phyloP scores from a whole-genome alignment of 1,140 invertebrate genomes.

The Micrasema longulum region DNA sequence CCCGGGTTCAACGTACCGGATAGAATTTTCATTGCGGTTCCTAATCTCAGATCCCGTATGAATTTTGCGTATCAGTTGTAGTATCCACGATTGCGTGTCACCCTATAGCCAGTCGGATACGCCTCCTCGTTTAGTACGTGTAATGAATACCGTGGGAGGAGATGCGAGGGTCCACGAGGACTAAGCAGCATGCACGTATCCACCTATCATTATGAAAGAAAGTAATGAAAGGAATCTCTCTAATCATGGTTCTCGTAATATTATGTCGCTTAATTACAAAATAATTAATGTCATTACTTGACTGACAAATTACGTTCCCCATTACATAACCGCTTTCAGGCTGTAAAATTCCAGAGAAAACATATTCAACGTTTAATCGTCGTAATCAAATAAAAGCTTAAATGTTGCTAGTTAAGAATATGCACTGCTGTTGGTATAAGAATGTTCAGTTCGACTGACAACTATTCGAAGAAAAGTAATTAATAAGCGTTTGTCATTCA shows the following conservation, averaged over 20 bases:
- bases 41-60: background rate
- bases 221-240: background rate
- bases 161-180: background rate
- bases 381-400: no score
- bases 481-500: no score
- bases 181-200: background rate
- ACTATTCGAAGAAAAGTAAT: no score
- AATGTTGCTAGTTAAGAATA: no score
- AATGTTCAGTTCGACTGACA: no score
- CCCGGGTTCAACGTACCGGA: no score
- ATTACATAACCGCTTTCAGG: background rate
- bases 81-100: background rate
- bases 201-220: background rate
- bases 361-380: no score
- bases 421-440: no score
- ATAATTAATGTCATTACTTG: background rate
- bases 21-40: no score
- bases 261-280: slow-evolving; percentile 2
- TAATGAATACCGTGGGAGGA: slow-evolving; percentile 40
- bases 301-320: background rate
- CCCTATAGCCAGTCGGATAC: background rate
- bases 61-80: background rate
- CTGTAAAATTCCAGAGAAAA: background rate
- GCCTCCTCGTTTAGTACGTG: slow-evolving; percentile 2
- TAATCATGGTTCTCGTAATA: background rate